Conservation (phyloP, 2,797 vertebrate genomes). For the Amblyraja radiata region DNA sequence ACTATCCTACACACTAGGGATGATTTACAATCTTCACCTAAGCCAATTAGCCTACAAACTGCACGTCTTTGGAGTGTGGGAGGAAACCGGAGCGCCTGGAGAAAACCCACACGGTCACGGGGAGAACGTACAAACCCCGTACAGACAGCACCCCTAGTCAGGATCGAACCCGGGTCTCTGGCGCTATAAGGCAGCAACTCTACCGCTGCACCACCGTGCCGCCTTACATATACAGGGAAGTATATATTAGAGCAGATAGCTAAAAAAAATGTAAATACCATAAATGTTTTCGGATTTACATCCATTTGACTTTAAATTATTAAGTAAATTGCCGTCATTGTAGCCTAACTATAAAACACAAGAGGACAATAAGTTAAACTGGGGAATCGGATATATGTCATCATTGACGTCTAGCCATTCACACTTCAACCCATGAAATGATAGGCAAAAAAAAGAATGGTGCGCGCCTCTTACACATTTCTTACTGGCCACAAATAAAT, state of each 20-base stretch:
- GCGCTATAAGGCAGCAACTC: too few species aligned
- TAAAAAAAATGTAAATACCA: background rate
- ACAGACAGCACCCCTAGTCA: too few species aligned
- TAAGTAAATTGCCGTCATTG: background rate
- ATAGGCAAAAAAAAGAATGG: slow-evolving; percentile 14
- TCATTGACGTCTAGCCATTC: slow-evolving; percentile 1
- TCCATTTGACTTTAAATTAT: background rate
- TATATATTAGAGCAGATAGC: background rate
- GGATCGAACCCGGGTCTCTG: too few species aligned
- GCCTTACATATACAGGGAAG: background rate
- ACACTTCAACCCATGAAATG: slow-evolving; percentile 5
- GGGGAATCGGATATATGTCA: background rate
- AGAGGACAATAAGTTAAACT: background rate
- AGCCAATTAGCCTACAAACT: too few species aligned
- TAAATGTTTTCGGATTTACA: background rate
- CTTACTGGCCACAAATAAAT: slow-evolving; percentile 31
- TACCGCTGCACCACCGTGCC: too few species aligned
- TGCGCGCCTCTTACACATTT: background rate
- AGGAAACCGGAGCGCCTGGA: too few species aligned
- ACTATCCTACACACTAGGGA: too few species aligned
- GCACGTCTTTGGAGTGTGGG: too few species aligned
- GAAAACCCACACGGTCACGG: too few species aligned
- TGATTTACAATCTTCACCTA: too few species aligned
- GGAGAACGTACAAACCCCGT: too few species aligned
- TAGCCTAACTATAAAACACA: background rate